phyloP scores from a whole-genome alignment of 2,113 vertebrate species.

The Oceanites oceanicus region DNA sequence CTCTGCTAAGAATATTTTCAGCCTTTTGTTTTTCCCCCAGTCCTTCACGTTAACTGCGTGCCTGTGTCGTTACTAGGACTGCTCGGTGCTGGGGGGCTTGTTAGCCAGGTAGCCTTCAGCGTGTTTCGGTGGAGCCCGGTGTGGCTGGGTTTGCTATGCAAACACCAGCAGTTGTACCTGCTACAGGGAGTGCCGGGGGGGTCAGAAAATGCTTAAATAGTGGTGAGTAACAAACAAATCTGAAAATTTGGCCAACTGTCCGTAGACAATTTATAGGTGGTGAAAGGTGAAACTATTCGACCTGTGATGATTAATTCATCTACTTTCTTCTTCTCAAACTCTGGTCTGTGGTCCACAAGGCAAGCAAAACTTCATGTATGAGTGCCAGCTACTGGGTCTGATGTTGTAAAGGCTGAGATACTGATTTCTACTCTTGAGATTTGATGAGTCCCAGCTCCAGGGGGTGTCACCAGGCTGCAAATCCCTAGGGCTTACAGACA shows the following conservation, averaged over 20 bases:
- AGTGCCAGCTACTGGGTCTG: not conserved
- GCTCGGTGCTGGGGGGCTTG: fast-evolving
- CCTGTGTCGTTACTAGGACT: not conserved
- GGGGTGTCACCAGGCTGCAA: not conserved
- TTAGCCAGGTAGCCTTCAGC: not conserved
- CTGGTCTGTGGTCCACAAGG: not conserved
- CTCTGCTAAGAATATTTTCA: not conserved
- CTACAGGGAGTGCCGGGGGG: too few species aligned
- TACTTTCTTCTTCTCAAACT: not conserved
- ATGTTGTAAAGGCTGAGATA: not conserved
- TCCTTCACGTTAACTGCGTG: not conserved
- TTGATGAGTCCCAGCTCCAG: not conserved
- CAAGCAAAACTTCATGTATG: not conserved
- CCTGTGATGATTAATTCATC: not conserved
- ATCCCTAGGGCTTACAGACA: not conserved
- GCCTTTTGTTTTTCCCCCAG: not conserved
- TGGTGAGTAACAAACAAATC: not conserved
- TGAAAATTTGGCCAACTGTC: not conserved
- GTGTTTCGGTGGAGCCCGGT: fast-evolving
- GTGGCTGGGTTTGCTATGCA: not conserved
- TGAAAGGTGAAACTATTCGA: not conserved
- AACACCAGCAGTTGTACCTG: too few species aligned
- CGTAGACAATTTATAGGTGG: not conserved
- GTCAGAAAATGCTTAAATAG: not conserved
- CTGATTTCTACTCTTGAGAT: not conserved